phyloP scores from a whole-genome alignment of 2,797 vertebrate species.

The Pangasius macronema region DNA sequence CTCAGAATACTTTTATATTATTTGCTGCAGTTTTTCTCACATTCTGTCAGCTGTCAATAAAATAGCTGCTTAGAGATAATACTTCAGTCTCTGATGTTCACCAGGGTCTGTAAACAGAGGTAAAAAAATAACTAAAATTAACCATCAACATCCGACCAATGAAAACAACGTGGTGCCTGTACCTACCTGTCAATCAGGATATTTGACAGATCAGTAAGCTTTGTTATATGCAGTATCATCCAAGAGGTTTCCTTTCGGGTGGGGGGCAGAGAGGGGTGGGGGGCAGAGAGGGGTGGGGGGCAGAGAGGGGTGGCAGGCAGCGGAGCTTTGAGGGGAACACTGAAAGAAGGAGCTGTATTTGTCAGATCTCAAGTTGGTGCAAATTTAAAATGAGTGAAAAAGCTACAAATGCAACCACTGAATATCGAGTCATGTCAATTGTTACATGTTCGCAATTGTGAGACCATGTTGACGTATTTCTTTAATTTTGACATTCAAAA shows the following conservation, averaged over 20 bases:
- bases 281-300: not conserved
- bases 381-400: not conserved
- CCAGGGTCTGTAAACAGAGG: not conserved
- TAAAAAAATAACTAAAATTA: not conserved
- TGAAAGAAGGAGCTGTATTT: not conserved
- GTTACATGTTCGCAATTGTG: not conserved
- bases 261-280: not conserved
- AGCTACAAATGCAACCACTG: not conserved
- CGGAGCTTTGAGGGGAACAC: not conserved
- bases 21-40: not conserved
- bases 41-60: not conserved
- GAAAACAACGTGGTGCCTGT: not conserved
- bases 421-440: not conserved
- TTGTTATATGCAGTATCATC: not conserved
- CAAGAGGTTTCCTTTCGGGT: not conserved
- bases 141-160: not conserved
- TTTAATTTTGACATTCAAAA: not conserved
- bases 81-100: not conserved
- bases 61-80: not conserved
- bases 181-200: not conserved
- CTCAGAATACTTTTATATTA: not conserved
- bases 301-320: too few species aligned
- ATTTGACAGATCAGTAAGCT: not conserved
- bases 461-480: not conserved
- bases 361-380: not conserved